phyloP scores from a whole-genome alignment of 2,113 vertebrate genomes.

The Boulengeromyrus knoepffleri region DNA sequence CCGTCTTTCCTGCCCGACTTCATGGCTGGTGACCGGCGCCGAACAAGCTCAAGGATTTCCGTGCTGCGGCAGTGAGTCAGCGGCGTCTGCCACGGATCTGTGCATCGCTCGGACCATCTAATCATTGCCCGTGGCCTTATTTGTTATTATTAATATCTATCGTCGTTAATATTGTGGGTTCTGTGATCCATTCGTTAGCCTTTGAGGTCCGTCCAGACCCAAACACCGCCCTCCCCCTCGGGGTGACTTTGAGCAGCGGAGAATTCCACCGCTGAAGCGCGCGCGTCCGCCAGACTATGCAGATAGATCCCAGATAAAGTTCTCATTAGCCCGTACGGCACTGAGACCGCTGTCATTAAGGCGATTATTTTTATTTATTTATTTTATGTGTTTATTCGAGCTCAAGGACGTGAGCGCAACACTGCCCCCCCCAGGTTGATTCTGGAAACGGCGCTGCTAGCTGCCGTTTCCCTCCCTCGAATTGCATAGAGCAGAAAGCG shows the following conservation, averaged over 20 bases:
- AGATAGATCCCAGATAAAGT: slow-evolving; percentile 2
- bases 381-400: not conserved
- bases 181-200: not conserved
- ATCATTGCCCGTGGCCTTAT: not conserved
- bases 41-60: not conserved
- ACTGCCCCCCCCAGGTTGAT: not conserved
- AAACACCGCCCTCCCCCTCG: not conserved
- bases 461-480: not conserved
- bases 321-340: not conserved
- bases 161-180: not conserved
- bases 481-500: not conserved
- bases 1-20: not conserved
- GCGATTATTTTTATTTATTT: not conserved
- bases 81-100: not conserved
- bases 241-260: not conserved
- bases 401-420: not conserved
- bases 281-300: not conserved
- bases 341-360: not conserved
- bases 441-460: not conserved
- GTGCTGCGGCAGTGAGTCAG: not conserved
- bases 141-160: not conserved
- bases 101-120: not conserved
- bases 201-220: not conserved
- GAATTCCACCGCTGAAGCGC: not conserved
- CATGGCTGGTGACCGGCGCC: not conserved